These are phyloP conservation scores for Oncorhynchus keta DNA, from an alignment of 2,113 vertebrate species.

Conservation along the genomic window DNA sequence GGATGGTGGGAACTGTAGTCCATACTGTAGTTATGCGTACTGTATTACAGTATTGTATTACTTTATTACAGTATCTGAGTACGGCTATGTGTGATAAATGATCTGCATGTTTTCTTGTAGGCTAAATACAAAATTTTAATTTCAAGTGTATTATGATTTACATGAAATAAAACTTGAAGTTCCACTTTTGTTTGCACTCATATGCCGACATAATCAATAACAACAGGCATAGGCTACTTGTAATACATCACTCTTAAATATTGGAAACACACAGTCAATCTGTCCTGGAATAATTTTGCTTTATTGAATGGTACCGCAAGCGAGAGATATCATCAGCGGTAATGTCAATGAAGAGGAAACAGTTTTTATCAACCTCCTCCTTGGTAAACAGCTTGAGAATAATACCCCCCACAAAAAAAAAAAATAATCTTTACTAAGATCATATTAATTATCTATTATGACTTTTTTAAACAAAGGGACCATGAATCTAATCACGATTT, in stretches of 20 bases:
- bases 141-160: neutral
- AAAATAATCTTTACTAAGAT: neutral
- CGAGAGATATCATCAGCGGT: neutral
- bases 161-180: neutral
- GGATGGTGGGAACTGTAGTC: slow-evolving; percentile 82
- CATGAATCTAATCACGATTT: neutral
- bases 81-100: neutral
- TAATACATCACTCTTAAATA: neutral
- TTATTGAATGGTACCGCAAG: neutral
- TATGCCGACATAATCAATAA: neutral
- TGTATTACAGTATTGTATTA: neutral
- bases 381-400: no score
- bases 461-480: neutral
- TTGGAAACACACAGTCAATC: no score
- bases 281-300: neutral
- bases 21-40: neutral
- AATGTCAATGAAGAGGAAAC: neutral
- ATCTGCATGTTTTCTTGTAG: neutral
- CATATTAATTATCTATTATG: neutral
- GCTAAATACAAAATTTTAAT: neutral
- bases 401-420: no score
- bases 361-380: neutral
- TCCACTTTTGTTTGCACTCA: neutral
- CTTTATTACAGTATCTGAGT: neutral
- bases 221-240: neutral